Conservation (phyloP, 2,888 invertebrate species). For the Luffia ferchaultella region DNA sequence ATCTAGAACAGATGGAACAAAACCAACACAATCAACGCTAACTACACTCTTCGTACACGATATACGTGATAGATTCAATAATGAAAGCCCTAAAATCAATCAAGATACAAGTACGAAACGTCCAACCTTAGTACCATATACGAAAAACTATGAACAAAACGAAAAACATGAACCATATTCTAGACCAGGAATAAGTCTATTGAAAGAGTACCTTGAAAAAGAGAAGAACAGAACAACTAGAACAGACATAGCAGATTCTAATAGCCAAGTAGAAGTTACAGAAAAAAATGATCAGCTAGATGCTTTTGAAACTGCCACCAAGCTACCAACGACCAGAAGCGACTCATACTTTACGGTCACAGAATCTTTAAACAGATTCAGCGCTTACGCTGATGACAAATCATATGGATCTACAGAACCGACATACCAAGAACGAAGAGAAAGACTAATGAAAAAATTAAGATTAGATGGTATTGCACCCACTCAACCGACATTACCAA, state of each 20-base stretch:
- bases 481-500: slow-evolving; percentile 43
- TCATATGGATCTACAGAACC: slow-evolving; percentile 34
- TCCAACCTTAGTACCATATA: slow-evolving; percentile 49
- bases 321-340: slow-evolving; percentile 42
- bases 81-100: slow-evolving; percentile 18
- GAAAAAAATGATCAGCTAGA: slow-evolving; percentile 28
- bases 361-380: slow-evolving; percentile 32
- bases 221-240: slow-evolving; percentile 43
- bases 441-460: slow-evolving; percentile 75
- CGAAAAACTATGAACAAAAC: slow-evolving; percentile 34
- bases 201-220: slow-evolving; percentile 43
- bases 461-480: slow-evolving; percentile 57
- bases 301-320: slow-evolving; percentile 46
- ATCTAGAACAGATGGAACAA: slow-evolving; percentile 29
- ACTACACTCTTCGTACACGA: slow-evolving; percentile 46
- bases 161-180: slow-evolving; percentile 50
- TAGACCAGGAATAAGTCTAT: slow-evolving; percentile 48
- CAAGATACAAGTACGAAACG: slow-evolving; percentile 35
- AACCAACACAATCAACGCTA: slow-evolving; percentile 37
- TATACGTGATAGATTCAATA: slow-evolving; percentile 35
- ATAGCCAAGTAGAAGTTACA: slow-evolving; percentile 24
- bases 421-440: slow-evolving; percentile 71
- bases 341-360: slow-evolving; percentile 25
- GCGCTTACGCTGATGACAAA: slow-evolving; percentile 29
- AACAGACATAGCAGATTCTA: no score